These are phyloP conservation scores for Pimephales promelas DNA, from an alignment of 2,113 vertebrate genomes.

Conservation along the genomic window DNA sequence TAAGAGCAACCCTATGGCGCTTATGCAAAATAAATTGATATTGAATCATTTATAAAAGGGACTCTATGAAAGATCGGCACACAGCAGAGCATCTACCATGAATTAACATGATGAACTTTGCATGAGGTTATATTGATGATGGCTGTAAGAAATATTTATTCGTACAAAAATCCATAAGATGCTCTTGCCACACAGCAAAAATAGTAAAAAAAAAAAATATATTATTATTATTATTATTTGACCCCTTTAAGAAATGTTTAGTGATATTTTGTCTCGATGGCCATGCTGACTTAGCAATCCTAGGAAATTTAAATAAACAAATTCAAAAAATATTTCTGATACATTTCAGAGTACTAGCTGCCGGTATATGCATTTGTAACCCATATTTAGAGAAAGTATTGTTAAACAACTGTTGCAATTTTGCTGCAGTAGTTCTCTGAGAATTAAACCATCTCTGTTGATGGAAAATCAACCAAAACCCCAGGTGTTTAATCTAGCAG, in stretches of 20 bases:
- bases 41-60: conserved; percentile 34
- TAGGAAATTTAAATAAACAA: not conserved
- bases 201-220: not conserved
- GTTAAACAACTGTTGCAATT: not conserved
- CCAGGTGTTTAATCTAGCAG: not conserved
- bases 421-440: not conserved
- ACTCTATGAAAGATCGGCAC: not conserved
- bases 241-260: not conserved
- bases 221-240: too few species aligned
- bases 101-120: conserved; percentile 3
- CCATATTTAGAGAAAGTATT: not conserved
- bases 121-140: conserved; percentile 5
- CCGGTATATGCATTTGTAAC: not conserved
- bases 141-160: not conserved
- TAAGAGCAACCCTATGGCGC: not conserved
- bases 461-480: not conserved
- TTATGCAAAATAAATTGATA: conserved; percentile 31
- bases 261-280: not conserved
- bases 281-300: not conserved
- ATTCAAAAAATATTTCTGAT: not conserved
- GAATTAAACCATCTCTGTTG: conserved; percentile 4
- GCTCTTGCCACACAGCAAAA: not conserved
- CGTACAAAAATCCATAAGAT: not conserved
- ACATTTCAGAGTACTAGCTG: not conserved
- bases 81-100: not conserved